Base-by-base conservation (phyloP, 2,888 invertebrate species). In the Parelbella ahira region DNA sequence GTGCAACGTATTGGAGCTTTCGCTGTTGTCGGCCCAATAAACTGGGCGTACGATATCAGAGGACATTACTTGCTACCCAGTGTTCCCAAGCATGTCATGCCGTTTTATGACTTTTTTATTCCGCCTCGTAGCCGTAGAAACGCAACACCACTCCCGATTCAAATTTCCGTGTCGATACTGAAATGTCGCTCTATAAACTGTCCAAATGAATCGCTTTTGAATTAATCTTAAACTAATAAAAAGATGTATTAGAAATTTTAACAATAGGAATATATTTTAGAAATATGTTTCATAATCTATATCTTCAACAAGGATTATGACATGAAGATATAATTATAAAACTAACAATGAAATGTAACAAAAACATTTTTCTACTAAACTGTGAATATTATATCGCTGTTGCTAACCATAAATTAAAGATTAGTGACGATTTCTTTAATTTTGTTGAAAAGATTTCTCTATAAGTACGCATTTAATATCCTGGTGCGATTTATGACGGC, bases 101-200 rank as follows among this genome's bases (percentile, higher is more conserved):
- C 68, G 65, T 69, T 84, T 84, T 84, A 86, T 79, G 74, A 76
- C 82, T 78, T 82, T 86, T 84, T 86, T 83, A 86, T 86, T 81
- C 69, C 71, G 68, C 68, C 70, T 73, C 72, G 73, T 79, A 68
- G 68, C 65, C 56, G 61, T 64, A 76, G 81, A 82, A 81, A 84
- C 75, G 80, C 79, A 81, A 81, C 65, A 81, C 77, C 75, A 73
- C 68, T 72, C 74, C 72, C 65, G 30, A 74, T 72, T 70, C 73
- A 61, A 70, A 77, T 80, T 75, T 78, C 75, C 60, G 67, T 58
- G 58, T 52, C 58, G 72, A 78, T 75, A 76, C 65, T 68, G 59
- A 61, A 71, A 62, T 62, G 64, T 51, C 51, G 58, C 60, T 52
- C 63, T 65, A 70, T 73, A 66, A 69, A 73, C 68, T 56, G 49